A percentile compares a stretch with the other conserved stretches of the same genome.
phyloP scores from a whole-genome alignment of 2,888 invertebrate species.

The Tetrapedia diversipes region DNA sequence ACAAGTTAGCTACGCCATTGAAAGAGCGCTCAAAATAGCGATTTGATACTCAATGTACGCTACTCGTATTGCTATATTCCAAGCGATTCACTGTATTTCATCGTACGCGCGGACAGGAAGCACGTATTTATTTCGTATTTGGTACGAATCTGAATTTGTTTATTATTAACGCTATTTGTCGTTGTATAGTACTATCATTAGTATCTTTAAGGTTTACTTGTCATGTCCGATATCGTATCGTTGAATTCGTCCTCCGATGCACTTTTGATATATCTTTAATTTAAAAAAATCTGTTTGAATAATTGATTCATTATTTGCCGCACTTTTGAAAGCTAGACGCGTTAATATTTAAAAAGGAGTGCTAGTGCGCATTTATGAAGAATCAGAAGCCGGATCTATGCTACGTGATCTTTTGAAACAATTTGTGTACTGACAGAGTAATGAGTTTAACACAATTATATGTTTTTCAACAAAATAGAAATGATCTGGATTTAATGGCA shows the following conservation, averaged over 20 bases:
- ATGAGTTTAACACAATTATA: slow-evolving; percentile 42
- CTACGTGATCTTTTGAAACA: slow-evolving; percentile 54
- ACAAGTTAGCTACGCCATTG: slow-evolving; percentile 52
- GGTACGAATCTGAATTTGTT: slow-evolving; percentile 26
- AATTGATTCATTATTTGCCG: slow-evolving; percentile 27
- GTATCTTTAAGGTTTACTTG: slow-evolving; percentile 24
- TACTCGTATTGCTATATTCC: slow-evolving; percentile 46
- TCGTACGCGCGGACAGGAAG: slow-evolving; percentile 42
- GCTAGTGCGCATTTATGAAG: slow-evolving; percentile 38
- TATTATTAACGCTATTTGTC: slow-evolving; percentile 22
- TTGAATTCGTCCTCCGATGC: slow-evolving; percentile 17
- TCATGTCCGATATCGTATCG: slow-evolving; percentile 44
- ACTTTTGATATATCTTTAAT: slow-evolving; percentile 13
- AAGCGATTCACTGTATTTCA: slow-evolving; percentile 43
- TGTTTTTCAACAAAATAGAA: slow-evolving; percentile 33
- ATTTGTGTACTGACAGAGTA: slow-evolving; percentile 42
- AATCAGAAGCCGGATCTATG: slow-evolving; percentile 54
- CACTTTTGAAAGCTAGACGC: slow-evolving; percentile 20
- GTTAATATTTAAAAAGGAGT: slow-evolving; percentile 32
- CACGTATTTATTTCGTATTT: slow-evolving; percentile 50
- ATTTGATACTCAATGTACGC: slow-evolving; percentile 52
- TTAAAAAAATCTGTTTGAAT: slow-evolving; percentile 4
- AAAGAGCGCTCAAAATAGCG: slow-evolving; percentile 56
- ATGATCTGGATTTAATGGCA: slow-evolving; percentile 21
- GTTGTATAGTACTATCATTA: slow-evolving; percentile 19